Conservation (phyloP, 2,797 vertebrate species). For the Benthosema pterotum region DNA sequence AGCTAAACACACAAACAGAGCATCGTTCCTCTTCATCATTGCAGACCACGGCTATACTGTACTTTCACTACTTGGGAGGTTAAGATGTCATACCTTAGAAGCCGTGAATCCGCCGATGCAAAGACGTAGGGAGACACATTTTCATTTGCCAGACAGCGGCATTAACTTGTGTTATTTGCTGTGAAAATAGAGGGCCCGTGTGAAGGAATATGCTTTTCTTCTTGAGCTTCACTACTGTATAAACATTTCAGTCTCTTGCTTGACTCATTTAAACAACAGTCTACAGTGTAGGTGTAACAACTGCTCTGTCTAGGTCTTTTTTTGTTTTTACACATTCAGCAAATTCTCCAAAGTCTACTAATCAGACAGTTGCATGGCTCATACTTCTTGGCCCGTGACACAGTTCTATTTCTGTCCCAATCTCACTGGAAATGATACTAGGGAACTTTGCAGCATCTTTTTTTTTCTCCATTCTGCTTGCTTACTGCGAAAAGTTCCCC, state of each 20-base stretch:
- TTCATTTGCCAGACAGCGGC: slow-evolving; percentile 38
- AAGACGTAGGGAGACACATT: slow-evolving; percentile 48
- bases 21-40: slow-evolving; percentile 23
- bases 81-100: slow-evolving; percentile 17
- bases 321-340: slow-evolving; percentile 43
- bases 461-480: slow-evolving; percentile 18
- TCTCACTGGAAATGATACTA: slow-evolving; percentile 52
- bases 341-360: slow-evolving; percentile 63
- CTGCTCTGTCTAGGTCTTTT: slow-evolving; percentile 48
- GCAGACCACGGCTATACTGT: neutral
- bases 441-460: neutral
- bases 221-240: slow-evolving; percentile 38
- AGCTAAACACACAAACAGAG: slow-evolving; percentile 37
- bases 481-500: slow-evolving; percentile 1
- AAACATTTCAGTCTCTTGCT: slow-evolving; percentile 41
- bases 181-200: slow-evolving; percentile 44
- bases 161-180: slow-evolving; percentile 51
- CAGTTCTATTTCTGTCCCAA: slow-evolving; percentile 53
- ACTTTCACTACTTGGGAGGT: slow-evolving; percentile 7
- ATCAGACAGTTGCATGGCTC: slow-evolving; percentile 62
- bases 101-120: slow-evolving; percentile 33
- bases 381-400: slow-evolving; percentile 57
- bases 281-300: slow-evolving; percentile 54
- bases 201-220: slow-evolving; percentile 47
- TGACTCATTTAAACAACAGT: slow-evolving; percentile 55